A percentile compares a stretch with the other conserved stretches of the same genome.
Evolutionary conservation across 1,140 invertebrate genomes (phyloP).

Genomic region (Pachypsylla venusta): DNA sequence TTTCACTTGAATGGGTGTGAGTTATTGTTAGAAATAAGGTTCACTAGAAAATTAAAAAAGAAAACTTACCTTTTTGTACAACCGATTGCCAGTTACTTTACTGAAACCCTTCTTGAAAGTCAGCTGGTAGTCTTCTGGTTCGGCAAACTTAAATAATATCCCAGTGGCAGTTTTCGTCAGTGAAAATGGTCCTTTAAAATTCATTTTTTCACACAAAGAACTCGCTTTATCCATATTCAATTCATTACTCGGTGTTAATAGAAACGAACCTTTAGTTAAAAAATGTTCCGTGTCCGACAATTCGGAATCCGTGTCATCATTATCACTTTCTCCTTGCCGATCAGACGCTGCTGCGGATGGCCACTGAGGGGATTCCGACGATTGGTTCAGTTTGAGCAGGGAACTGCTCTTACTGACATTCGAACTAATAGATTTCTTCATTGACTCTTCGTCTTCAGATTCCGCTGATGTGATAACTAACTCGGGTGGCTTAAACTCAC

Average conservation of each 20-base stretch:
- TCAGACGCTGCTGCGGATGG: not conserved
- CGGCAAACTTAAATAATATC: constrained; percentile 73
- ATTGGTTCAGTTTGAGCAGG: constrained; percentile 1
- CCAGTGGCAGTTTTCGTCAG: constrained; percentile 71
- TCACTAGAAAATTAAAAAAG: too few relatives aligned
- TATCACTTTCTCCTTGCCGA: constrained; percentile 11
- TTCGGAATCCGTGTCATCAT: constrained; percentile 24
- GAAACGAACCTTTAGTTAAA: constrained; percentile 50
- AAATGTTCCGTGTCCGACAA: constrained; percentile 26
- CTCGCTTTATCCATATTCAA: constrained; percentile 67
- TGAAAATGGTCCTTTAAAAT: constrained; percentile 66
- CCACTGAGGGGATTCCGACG: not conserved
- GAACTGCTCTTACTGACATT: constrained; percentile 1
- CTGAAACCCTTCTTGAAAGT: constrained; percentile 74
- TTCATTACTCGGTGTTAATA: constrained; percentile 65
- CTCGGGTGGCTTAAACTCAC: constrained; percentile 8
- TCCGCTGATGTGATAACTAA: constrained; percentile 1
- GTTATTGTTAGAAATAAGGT: too few relatives aligned
- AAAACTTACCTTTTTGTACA: constrained; percentile 55
- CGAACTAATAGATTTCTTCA: constrained; percentile 1
- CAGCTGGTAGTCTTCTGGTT: constrained; percentile 66
- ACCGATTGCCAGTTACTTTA: constrained; percentile 58
- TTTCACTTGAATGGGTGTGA: too few relatives aligned
- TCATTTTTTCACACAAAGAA: constrained; percentile 73
- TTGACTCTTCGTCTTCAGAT: constrained; percentile 7